Base-by-base conservation (phyloP, 2,113 vertebrate genomes). In the Alouatta palliata region DNA sequence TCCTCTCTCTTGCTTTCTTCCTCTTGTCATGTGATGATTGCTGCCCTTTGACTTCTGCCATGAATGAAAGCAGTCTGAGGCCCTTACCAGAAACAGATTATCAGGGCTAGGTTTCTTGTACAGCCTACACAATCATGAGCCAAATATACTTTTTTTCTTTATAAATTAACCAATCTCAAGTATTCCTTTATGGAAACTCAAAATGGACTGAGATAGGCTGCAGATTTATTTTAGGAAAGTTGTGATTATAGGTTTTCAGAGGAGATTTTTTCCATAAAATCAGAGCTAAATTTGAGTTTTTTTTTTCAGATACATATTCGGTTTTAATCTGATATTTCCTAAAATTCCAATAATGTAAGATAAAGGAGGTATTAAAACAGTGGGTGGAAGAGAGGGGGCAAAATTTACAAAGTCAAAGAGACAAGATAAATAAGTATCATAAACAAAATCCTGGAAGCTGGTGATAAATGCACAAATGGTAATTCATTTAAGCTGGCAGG, bases 361-460 rank as follows among this genome's bases (percentile, higher is more conserved):
- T 16, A 88, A 95, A 86, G 13, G 9, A 76, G 16, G 30, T 61
- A 64, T 58, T 54, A 58, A 88, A 30, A 64, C 27, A 61, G 23
- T 19, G 11, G 0, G 5, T 13, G 16, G 21, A 17, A 3, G 2
- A 6, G 13, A 10, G 30, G 3, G 14, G 0, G 7, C 1, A 40
- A 91, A 93, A 25, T 56, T 92, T 12, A 71, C 35, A 81, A 90
- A 25, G 27, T 43, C 52, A 89, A 90, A 91, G n/a, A n/a, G 5
- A 82, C 12, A 68, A 17, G 82, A 79, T 17, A n/a, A 95, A 80
- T 61, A 19, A 45, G 52, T 16, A 35, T 23, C 2, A 70, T 76
- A 25, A 89, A 40, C 32, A 86, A 88, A 79, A 83, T 52, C 27
- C n/a, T 49, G 5, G 56, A 79, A 90, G 23, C 2, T 90, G 56